Base-by-base conservation (phyloP, 2,888 invertebrate species). In the Spatulosminthurus flaviceps region DNA sequence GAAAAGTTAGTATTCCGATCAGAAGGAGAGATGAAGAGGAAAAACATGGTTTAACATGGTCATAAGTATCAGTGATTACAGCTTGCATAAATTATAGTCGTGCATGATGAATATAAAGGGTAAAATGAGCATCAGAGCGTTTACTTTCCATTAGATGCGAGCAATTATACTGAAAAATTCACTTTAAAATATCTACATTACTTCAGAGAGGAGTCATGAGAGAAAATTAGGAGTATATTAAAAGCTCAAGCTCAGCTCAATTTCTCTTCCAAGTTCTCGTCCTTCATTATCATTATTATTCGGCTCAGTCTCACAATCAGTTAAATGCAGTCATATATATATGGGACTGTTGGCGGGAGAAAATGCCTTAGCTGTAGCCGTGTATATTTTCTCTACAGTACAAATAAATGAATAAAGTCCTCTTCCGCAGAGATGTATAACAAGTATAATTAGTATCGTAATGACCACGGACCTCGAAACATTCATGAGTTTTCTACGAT, bases 1-100 rank as follows among this genome's bases (percentile, higher is more conserved):
- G n/a, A n/a, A n/a, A n/a, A n/a, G n/a, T n/a, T n/a, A n/a, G 51
- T 51, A 51, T 51, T 51, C 51, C 51, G 51, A 51, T 51, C 51
- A 51, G 51, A 13, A 51, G 9, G 7, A 51, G 5, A 51, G 51
- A 51, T 51, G 1, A 51, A 51, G 51, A 16, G 19, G 16, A 51
- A n/a, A 34, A 51, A 51, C 51, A 51, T 51, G 51, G 51, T 5
- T 51, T 51, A 51, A 51, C n/a, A 51, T 51, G 51, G 51, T 51
- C n/a, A n/a, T 51, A 51, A 51, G n/a, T 51, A 51, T 51, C 51
- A 51, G 51, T 51, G 51, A 51, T 51, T 51, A 51, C 51, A 51
- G 16, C 9, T 1, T n/a, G 51, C 51, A n/a, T 51, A 51, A 51
- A 51, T 51, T 51, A 51, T 51, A 51, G 16, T 51, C n/a, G 16